phyloP scores from a whole-genome alignment of 23 tunicate genomes.

The Oikopleura dioica region DNA sequence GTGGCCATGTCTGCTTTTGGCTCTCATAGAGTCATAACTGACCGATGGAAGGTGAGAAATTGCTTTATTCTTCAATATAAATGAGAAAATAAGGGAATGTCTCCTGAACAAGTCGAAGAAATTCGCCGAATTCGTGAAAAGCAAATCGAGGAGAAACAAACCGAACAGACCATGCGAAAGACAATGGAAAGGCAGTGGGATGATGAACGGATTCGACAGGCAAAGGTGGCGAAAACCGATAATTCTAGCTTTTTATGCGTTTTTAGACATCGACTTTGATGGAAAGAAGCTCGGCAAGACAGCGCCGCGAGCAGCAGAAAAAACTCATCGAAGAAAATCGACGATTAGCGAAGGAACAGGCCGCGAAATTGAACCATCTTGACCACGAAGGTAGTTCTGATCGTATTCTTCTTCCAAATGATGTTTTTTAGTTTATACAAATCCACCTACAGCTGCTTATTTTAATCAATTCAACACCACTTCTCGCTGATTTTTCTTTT shows the following conservation, averaged over 20 bases:
- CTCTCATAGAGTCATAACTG: constrained; percentile 19
- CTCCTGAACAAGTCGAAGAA: constrained; percentile 66
- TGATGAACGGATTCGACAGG: not conserved
- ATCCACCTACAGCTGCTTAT: not conserved
- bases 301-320: not conserved
- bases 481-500: not conserved
- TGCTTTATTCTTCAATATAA: too few species aligned
- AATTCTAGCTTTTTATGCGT: too few species aligned
- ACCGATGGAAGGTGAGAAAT: constrained; percentile 15
- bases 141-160: not conserved
- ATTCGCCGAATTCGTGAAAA: constrained; percentile 60
- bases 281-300: not conserved
- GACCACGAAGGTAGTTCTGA: too few species aligned
- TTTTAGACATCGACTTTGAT: too few species aligned
- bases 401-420: too few species aligned
- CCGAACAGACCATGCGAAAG: not conserved
- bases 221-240: not conserved
- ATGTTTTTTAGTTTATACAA: not conserved
- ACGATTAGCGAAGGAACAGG: not conserved
- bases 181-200: not conserved
- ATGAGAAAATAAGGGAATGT: too few species aligned
- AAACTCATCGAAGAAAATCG: not conserved
- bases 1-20: constrained; percentile 74
- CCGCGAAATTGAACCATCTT: not conserved
- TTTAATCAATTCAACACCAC: not conserved